Percentiles rank a stretch among this genome's conserved stretches.
Conservation (phyloP, 37 sponge, comb jelly and placozoan genomes). For the Agelas oroides region DNA sequence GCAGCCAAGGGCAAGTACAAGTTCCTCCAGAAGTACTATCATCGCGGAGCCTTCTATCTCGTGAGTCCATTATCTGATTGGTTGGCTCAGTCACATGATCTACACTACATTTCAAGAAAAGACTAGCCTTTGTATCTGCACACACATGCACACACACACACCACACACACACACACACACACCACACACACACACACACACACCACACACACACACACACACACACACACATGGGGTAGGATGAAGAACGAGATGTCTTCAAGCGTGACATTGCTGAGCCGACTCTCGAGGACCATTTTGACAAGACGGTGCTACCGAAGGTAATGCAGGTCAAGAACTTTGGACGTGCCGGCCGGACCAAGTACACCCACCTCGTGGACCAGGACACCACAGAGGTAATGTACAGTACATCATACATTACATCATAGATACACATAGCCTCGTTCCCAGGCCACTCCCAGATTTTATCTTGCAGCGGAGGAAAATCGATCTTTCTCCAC, state of each 20-base stretch:
- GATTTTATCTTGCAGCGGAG: too few species aligned
- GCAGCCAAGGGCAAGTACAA: slow-evolving; percentile 92
- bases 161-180: too few species aligned
- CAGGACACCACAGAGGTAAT: slow-evolving; percentile 96
- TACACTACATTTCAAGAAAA: too few species aligned
- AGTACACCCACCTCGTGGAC: slow-evolving; percentile 98
- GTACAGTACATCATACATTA: neutral
- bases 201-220: too few species aligned
- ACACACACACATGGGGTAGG: slow-evolving; percentile 12
- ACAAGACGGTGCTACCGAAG: slow-evolving; percentile 97
- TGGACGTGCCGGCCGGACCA: slow-evolving; percentile 97
- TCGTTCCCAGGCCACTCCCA: too few species aligned
- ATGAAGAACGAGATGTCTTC: slow-evolving; percentile 48
- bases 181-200: too few species aligned
- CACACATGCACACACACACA: too few species aligned
- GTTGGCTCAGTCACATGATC: too few species aligned
- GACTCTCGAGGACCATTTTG: slow-evolving; percentile 99
- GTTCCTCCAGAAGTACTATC: slow-evolving; percentile 99
- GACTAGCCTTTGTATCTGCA: too few species aligned
- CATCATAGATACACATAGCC: neutral
- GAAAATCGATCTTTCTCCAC: too few species aligned
- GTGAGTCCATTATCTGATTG: slow-evolving; percentile 11
- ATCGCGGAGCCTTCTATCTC: slow-evolving; percentile 77
- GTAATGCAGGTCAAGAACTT: slow-evolving; percentile 99
- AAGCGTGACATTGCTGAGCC: slow-evolving; percentile 79